A percentile compares a stretch with the other conserved stretches of the same genome.
phyloP scores from a whole-genome alignment of 2,113 vertebrate species.

The Phylloscopus whistleri region DNA sequence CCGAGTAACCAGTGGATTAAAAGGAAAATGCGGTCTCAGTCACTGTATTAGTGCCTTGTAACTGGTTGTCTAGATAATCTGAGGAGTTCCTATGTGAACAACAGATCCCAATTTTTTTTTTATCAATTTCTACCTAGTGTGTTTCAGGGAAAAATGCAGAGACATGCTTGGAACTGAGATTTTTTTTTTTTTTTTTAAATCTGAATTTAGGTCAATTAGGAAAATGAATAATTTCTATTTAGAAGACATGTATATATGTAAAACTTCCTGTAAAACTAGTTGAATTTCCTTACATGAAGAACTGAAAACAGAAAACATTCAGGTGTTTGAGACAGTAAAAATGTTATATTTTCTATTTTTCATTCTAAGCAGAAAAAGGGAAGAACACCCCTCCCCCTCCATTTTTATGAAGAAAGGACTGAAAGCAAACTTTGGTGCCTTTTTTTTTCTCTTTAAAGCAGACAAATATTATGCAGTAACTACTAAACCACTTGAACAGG shows the following conservation, averaged over 20 bases:
- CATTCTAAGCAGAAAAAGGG: neutral
- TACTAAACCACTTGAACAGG: conserved; percentile 9
- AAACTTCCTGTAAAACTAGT: neutral
- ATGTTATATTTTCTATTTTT: neutral
- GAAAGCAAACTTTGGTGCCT: neutral
- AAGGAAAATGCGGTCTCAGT: neutral
- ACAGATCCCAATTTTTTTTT: neutral
- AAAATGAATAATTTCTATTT: neutral
- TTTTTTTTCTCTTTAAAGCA: neutral
- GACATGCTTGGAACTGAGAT: neutral
- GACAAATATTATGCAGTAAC: neutral
- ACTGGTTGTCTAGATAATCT: neutral
- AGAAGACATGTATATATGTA: neutral
- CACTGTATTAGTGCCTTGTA: neutral
- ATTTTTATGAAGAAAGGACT: neutral
- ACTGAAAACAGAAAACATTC: neutral
- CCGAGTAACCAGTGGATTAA: neutral
- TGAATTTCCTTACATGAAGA: neutral
- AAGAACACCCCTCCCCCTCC: neutral
- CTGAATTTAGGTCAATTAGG: neutral
- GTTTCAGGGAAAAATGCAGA: neutral
- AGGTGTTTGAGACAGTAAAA: neutral
- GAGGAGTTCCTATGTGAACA: neutral
- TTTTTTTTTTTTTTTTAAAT: neutral
- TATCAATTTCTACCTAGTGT: neutral